Conservation (phyloP, 2,113 vertebrate species). For the Ariopsis seemanni region DNA sequence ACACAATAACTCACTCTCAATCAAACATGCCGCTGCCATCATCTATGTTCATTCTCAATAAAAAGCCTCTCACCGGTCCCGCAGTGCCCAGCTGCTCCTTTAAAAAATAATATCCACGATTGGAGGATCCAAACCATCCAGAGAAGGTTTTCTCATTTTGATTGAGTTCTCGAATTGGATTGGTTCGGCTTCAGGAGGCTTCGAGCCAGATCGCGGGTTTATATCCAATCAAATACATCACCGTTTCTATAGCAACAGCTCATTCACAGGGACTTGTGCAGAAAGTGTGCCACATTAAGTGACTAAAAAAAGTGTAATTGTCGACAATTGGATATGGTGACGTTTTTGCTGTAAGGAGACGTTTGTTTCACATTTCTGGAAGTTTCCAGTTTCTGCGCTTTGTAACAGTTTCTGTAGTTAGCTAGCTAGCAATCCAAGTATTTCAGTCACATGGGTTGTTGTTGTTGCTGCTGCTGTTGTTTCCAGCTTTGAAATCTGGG, state of each 20-base stretch:
- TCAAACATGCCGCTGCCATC: slow-evolving; percentile 47
- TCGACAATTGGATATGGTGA: too few relatives aligned
- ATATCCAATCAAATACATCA: neutral
- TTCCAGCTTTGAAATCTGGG: neutral
- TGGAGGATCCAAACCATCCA: neutral
- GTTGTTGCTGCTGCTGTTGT: too few relatives aligned
- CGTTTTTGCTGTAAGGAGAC: neutral
- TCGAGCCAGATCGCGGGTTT: neutral
- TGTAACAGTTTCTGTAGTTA: neutral
- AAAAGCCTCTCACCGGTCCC: slow-evolving; percentile 47
- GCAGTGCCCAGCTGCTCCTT: slow-evolving; percentile 27
- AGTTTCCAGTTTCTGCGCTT: neutral
- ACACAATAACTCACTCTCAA: slow-evolving; percentile 60
- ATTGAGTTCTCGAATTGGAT: neutral
- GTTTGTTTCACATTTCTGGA: neutral
- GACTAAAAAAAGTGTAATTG: neutral
- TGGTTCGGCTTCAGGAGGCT: neutral
- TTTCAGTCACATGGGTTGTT: neutral
- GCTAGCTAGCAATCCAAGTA: neutral
- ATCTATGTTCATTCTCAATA: slow-evolving; percentile 56
- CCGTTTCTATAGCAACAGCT: neutral
- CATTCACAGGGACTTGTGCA: neutral
- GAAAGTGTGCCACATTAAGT: neutral
- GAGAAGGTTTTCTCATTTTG: neutral
- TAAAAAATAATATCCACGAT: slow-evolving; percentile 14